Evolutionary conservation across 2,797 vertebrate species (phyloP).

Genomic region (Borostomias antarcticus): DNA sequence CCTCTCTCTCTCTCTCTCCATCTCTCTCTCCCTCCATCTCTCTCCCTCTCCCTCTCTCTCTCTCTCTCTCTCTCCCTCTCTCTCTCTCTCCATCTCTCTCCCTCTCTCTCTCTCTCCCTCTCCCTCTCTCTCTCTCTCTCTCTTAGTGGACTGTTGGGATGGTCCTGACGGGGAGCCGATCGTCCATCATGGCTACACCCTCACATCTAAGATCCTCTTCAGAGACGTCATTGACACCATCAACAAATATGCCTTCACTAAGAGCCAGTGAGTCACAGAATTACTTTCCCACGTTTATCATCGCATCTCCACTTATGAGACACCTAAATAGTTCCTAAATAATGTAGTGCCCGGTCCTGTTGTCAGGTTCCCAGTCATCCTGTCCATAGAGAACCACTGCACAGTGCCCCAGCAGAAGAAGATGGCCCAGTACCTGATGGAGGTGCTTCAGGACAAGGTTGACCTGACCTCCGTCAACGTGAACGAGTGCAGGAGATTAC

Average conservation of each 20-base stretch:
- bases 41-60: neutral
- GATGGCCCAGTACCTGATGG: conserved; percentile 88
- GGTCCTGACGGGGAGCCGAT: conserved; percentile 91
- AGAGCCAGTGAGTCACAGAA: conserved; percentile 81
- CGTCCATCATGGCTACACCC: conserved; percentile 90
- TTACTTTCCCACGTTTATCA: neutral
- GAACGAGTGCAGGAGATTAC: conserved; percentile 82
- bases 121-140: conserved; percentile 12
- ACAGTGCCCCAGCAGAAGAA: conserved; percentile 92
- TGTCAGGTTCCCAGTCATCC: conserved; percentile 90
- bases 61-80: conserved; percentile 5
- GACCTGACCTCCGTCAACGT: conserved; percentile 82
- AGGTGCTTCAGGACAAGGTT: conserved; percentile 89
- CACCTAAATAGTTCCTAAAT: too few species aligned
- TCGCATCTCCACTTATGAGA: too few species aligned
- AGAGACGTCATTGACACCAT: conserved; percentile 89
- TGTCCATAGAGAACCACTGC: conserved; percentile 94
- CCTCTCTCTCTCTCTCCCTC: neutral
- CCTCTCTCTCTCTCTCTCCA: conserved; percentile 21
- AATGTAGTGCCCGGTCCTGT: neutral
- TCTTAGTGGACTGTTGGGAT: conserved; percentile 92
- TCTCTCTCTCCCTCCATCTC: neutral
- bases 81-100: neutral
- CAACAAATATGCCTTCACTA: conserved; percentile 89
- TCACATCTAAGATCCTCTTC: conserved; percentile 94